Conservation (phyloP, 2,113 vertebrate species). For the Scomber japonicus region DNA sequence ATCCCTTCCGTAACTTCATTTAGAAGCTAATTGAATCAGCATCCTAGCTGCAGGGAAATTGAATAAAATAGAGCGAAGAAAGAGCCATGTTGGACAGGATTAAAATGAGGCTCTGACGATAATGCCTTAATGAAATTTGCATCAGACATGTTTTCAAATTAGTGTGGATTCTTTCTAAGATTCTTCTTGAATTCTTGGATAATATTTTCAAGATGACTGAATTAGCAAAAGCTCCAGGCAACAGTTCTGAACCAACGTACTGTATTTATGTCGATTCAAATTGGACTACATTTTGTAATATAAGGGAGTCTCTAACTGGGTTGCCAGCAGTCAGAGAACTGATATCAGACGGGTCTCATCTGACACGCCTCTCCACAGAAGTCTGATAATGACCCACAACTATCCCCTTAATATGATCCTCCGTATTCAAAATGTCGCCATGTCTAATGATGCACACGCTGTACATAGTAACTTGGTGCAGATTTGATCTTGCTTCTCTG, state of each 20-base stretch:
- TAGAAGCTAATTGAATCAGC: conserved; percentile 78
- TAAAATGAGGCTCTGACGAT: conserved; percentile 61
- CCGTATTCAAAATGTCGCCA: conserved; percentile 28
- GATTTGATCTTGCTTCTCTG: conserved; percentile 33
- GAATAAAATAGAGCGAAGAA: conserved; percentile 70
- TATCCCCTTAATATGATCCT: conserved; percentile 3
- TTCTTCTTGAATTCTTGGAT: conserved; percentile 50
- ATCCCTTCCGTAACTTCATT: conserved; percentile 73
- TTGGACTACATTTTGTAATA: not conserved
- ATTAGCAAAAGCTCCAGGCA: conserved; percentile 23
- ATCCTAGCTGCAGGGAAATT: conserved; percentile 70
- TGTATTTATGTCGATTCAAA: conserved; percentile 25
- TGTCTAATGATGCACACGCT: conserved; percentile 26
- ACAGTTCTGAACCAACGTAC: conserved; percentile 12
- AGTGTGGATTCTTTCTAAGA: conserved; percentile 39
- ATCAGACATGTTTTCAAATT: conserved; percentile 63
- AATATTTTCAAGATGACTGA: conserved; percentile 47
- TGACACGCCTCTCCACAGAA: conserved; percentile 10
- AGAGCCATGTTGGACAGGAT: conserved; percentile 55
- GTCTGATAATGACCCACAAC: conserved; percentile 37
- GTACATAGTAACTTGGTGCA: conserved; percentile 1
- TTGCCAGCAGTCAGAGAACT: conserved; percentile 6
- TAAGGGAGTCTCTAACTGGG: not conserved
- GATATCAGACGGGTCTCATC: conserved; percentile 17
- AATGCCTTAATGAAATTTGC: conserved; percentile 69